Conservation (phyloP, 2,113 vertebrate species). For the Sarotherodon lohbergeri region DNA sequence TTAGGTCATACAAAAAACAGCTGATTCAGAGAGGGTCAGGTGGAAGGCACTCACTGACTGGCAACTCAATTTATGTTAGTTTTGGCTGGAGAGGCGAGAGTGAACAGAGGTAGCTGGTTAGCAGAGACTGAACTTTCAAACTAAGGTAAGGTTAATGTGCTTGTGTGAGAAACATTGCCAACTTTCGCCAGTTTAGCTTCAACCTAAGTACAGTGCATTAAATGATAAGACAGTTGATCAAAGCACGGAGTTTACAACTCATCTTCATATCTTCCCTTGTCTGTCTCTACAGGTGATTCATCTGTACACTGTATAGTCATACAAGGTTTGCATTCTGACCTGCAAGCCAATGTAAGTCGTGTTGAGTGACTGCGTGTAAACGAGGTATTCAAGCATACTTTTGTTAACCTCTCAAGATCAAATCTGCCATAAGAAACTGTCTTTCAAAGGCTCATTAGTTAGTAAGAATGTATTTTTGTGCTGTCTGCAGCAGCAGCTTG, state of each 20-base stretch:
- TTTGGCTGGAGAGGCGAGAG: background rate
- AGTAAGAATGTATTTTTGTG: constrained; percentile 47
- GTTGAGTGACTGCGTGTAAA: constrained; percentile 73
- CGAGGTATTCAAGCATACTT: constrained; percentile 63
- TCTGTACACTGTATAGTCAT: background rate
- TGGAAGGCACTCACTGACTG: background rate
- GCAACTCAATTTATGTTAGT: background rate
- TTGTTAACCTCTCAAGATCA: background rate
- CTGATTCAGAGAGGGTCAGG: background rate
- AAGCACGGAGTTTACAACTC: background rate
- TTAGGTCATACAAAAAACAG: background rate
- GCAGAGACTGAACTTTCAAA: background rate
- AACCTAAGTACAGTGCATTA: background rate
- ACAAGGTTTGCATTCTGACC: constrained; percentile 61
- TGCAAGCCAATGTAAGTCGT: constrained; percentile 67
- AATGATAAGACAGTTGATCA: background rate
- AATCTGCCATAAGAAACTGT: background rate
- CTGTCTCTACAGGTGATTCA: constrained; percentile 41
- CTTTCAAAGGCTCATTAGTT: background rate
- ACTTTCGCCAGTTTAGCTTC: background rate
- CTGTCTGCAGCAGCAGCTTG: background rate
- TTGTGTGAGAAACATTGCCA: background rate
- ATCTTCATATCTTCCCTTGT: background rate
- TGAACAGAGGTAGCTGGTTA: background rate
- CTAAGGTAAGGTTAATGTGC: background rate